A percentile compares a stretch with the other conserved stretches of the same genome.
phyloP scores from a whole-genome alignment of 2,113 vertebrate species.

The Numenius arquata region DNA sequence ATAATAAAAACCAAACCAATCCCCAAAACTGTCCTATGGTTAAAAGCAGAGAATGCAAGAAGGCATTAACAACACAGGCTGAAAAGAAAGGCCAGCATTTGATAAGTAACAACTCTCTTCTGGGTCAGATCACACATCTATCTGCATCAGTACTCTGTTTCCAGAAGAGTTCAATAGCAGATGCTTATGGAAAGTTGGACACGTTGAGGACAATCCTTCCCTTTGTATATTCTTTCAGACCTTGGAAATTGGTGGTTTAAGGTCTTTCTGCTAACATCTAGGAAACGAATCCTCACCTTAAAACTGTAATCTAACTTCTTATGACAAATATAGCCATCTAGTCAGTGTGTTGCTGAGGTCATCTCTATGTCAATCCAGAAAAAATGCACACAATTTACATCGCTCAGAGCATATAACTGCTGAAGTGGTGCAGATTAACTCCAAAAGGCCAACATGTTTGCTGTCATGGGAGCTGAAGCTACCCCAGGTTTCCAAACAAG shows the following conservation, averaged over 20 bases:
- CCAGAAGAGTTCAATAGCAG: background rate
- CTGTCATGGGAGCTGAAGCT: background rate
- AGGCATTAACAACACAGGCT: background rate
- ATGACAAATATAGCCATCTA: background rate
- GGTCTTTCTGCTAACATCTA: background rate
- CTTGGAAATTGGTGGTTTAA: background rate
- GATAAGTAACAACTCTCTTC: background rate
- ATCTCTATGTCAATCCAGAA: background rate
- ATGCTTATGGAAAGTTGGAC: background rate
- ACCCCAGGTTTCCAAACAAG: background rate
- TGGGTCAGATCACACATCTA: background rate
- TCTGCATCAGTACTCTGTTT: background rate
- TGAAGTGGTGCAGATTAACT: background rate
- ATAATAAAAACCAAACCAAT: background rate
- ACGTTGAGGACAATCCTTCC: background rate
- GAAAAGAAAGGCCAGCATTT: background rate
- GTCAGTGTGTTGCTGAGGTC: background rate
- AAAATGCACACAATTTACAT: background rate
- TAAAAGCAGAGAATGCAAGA: background rate
- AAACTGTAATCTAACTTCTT: background rate
- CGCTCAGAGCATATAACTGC: background rate
- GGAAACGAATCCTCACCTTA: background rate
- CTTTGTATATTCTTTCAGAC: background rate
- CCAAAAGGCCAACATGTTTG: background rate
- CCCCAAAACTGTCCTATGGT: background rate